phyloP scores from a whole-genome alignment of 2,888 invertebrate genomes.

The Phorcus lineatus region DNA sequence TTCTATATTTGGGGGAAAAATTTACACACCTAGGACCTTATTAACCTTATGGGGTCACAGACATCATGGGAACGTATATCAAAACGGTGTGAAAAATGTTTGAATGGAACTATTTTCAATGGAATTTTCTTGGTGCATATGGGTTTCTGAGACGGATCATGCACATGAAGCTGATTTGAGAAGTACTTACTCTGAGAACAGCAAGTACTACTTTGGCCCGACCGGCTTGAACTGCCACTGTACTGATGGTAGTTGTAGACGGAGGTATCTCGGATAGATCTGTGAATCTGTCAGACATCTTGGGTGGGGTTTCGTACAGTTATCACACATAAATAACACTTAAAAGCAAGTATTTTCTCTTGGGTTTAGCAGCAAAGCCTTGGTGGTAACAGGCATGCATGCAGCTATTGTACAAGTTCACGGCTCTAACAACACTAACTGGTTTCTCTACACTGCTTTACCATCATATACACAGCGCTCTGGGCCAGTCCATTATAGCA shows the following conservation, averaged over 20 bases:
- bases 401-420: slow-evolving; percentile 61
- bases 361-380: slow-evolving; percentile 19
- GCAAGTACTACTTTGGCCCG: slow-evolving; percentile 91
- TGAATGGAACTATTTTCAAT: too few relatives aligned
- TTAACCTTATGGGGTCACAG: too few relatives aligned
- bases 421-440: slow-evolving; percentile 67
- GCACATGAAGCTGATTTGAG: background rate
- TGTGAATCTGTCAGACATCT: slow-evolving; percentile 62
- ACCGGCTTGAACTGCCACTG: slow-evolving; percentile 92
- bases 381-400: slow-evolving; percentile 67
- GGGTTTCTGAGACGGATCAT: background rate
- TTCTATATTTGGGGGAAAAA: too few relatives aligned
- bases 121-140: too few relatives aligned
- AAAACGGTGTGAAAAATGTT: too few relatives aligned
- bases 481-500: slow-evolving; percentile 24
- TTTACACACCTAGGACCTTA: too few relatives aligned
- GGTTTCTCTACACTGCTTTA: slow-evolving; percentile 22
- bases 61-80: too few relatives aligned
- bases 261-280: slow-evolving; percentile 68
- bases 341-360: background rate
- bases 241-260: slow-evolving; percentile 86
- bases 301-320: slow-evolving; percentile 30
- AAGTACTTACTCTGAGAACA: slow-evolving; percentile 86
- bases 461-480: slow-evolving; percentile 27
- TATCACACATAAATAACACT: slow-evolving; percentile 25